phyloP scores from a whole-genome alignment of 2,113 vertebrate genomes.

The Oreocharis arfaki region DNA sequence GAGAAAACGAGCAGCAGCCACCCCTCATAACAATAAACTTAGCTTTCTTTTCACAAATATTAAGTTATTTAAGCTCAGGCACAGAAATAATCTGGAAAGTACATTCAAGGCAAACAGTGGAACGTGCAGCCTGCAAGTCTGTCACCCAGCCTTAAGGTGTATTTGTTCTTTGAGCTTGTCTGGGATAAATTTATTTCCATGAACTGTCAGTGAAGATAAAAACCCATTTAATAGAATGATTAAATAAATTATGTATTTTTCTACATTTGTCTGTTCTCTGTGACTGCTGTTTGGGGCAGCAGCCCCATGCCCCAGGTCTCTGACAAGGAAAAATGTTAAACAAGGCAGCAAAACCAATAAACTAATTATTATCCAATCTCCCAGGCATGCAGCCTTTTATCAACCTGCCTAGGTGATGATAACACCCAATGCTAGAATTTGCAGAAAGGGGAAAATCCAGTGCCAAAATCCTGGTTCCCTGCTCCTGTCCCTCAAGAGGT shows the following conservation, averaged over 20 bases:
- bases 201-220: background rate
- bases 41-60: background rate
- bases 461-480: background rate
- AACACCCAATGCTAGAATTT: background rate
- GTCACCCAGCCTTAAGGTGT: background rate
- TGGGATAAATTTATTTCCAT: background rate
- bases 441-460: background rate
- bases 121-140: background rate
- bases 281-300: background rate
- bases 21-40: background rate
- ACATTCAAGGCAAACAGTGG: background rate
- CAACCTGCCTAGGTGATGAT: background rate
- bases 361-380: background rate
- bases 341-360: background rate
- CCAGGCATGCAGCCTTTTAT: background rate
- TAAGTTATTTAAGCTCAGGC: background rate
- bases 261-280: background rate
- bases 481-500: background rate
- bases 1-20: background rate
- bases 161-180: background rate
- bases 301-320: background rate
- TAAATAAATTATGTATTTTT: background rate
- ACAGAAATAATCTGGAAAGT: background rate
- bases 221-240: background rate
- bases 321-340: background rate